A percentile compares a stretch with the other conserved stretches of the same genome.
phyloP scores from a whole-genome alignment of 2,113 vertebrate species.

The Strix aluco region DNA sequence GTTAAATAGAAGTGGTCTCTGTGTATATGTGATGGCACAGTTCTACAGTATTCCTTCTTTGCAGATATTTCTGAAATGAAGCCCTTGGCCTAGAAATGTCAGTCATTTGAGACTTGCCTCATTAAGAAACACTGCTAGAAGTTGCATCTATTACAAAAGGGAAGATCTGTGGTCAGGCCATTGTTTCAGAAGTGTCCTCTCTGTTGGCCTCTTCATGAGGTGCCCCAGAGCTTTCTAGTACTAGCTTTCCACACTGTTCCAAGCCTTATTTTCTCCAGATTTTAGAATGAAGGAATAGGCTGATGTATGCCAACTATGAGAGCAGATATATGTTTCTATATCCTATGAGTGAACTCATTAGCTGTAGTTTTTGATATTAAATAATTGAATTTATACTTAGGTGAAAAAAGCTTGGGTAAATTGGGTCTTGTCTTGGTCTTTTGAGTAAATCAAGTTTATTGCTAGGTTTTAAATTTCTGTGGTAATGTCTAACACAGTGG shows the following conservation, averaged over 20 bases:
- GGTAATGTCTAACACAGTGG: neutral
- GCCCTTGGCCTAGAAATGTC: neutral
- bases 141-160: neutral
- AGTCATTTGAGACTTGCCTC: neutral
- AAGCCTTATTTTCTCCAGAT: neutral
- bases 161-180: neutral
- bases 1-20: neutral
- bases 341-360: neutral
- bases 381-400: neutral
- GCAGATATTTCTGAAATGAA: neutral
- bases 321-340: rapidly evolving
- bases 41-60: neutral
- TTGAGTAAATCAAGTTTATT: neutral
- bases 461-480: neutral
- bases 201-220: neutral
- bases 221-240: neutral
- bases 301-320: neutral
- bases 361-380: neutral
- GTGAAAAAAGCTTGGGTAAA: neutral
- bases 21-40: neutral
- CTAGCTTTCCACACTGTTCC: neutral
- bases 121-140: neutral
- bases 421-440: neutral
- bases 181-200: neutral
- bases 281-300: neutral